Evolutionary conservation across 2,113 vertebrate genomes (phyloP), one percentile per base, ranked within the genome.

Genomic region (Marcusenius ussheri): DNA sequence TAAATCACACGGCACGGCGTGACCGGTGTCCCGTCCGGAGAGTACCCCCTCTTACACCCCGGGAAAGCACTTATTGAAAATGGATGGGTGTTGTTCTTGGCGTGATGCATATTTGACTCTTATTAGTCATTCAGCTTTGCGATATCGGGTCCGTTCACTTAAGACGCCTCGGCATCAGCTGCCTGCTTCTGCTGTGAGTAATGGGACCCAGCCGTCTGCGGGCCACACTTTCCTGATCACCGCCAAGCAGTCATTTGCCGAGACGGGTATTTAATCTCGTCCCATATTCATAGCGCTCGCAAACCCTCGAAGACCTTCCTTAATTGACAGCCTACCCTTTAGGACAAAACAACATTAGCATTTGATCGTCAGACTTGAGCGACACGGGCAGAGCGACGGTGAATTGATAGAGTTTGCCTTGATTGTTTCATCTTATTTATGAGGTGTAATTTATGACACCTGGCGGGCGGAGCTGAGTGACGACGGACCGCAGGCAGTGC

Each of bases 381-480:
- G 94, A 94, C 24, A 94, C 96, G 95, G 95, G 94, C 95, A 95
- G 96, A 95, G 94, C 96, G 94, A 93, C 94, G 95, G 96, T 96
- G 96, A 97, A 97, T 97, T 97, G 97, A 97, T 98, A 96, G 97
- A 97, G 97, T 98, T 98, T 97, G 94, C 96, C 96, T 49, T 98
- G 97, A 98, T 98, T 98, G 96, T 98, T 97, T 97, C 95, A 96
- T 98, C 97, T 97, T 98, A 99, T 99, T 99, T 99, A 99, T 98
- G 97, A 98, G 97, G 94, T 94, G 96, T 98, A 98, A 99, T 99
- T 99, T 98, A 98, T 98, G 97, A 98, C 96, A 95, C 92, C 95
- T 93, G 95, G 94, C 96, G 95, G 97, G 96, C 96, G 97, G 97
- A 97, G 94, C 97, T 96, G 96, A 97, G 95, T 96, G 97, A 98